Evolutionary conservation across 2,888 invertebrate species (phyloP).

Genomic region (Scaptomyza reducta): DNA sequence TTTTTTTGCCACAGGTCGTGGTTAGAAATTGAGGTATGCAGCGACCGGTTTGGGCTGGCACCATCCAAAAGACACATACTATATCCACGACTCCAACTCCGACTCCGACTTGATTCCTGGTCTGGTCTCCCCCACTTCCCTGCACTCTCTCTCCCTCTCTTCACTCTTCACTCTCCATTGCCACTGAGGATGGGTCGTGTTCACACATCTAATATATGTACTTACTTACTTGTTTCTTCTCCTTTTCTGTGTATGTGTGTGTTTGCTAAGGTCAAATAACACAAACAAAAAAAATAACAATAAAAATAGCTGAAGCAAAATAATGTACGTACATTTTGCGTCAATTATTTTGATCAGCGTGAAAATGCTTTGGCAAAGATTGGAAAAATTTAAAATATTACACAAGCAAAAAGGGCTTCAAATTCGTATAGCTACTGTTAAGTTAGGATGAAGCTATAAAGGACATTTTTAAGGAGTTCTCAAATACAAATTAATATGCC

Average conservation of each 20-base stretch:
- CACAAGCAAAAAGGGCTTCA: not conserved
- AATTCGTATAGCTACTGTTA: not conserved
- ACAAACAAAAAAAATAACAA: too few species aligned
- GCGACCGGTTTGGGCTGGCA: conserved; percentile 77
- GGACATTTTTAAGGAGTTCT: too few species aligned
- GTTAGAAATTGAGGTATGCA: conserved; percentile 78
- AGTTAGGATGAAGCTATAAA: too few species aligned
- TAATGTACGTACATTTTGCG: conserved; percentile 60
- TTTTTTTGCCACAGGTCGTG: conserved; percentile 74
- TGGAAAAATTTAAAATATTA: conserved; percentile 5
- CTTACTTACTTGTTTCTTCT: conserved; percentile 54
- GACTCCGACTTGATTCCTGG: conserved; percentile 53
- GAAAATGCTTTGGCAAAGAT: conserved; percentile 29
- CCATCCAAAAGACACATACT: conserved; percentile 55
- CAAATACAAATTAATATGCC: too few species aligned
- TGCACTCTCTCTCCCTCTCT: conserved; percentile 4
- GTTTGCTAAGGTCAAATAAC: conserved; percentile 60
- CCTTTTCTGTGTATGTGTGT: not conserved
- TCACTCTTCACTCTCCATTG: conserved; percentile 21
- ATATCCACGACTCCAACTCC: conserved; percentile 47
- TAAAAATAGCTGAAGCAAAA: conserved; percentile 26
- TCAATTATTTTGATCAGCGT: conserved; percentile 69
- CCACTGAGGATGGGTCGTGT: conserved; percentile 55
- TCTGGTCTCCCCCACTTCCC: conserved; percentile 47
- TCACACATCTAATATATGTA: conserved; percentile 74